phyloP scores from a whole-genome alignment of 2,888 invertebrate species.

The Macroteleia sp. region DNA sequence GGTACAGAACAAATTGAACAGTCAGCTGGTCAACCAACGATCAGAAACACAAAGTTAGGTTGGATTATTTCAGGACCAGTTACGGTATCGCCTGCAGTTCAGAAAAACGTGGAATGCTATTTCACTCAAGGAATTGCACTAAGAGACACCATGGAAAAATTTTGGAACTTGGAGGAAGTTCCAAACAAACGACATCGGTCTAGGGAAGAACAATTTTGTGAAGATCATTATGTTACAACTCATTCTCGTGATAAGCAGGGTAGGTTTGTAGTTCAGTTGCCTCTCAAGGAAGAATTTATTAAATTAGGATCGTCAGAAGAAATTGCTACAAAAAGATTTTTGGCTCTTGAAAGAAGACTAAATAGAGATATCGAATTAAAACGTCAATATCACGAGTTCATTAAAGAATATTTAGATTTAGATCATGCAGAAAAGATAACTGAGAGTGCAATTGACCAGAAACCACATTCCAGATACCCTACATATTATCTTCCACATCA shows the following conservation, averaged over 20 bases:
- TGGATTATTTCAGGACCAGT: not conserved
- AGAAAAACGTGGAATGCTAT: not conserved
- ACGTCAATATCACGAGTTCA: not conserved
- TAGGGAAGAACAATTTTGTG: constrained; percentile 36
- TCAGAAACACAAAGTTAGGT: not conserved
- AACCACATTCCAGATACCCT: too few species aligned
- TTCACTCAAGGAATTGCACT: not conserved
- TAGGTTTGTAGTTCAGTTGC: constrained; percentile 10
- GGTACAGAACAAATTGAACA: not conserved
- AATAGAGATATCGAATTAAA: not conserved
- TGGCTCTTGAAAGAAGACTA: constrained; percentile 11
- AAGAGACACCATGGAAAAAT: not conserved
- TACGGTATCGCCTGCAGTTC: not conserved
- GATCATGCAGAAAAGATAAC: constrained; percentile 43
- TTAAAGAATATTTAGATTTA: constrained; percentile 47
- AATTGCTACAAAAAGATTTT: constrained; percentile 12
- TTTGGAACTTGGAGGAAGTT: not conserved
- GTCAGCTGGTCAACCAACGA: not conserved
- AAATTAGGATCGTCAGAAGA: constrained; percentile 15
- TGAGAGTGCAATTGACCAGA: too few species aligned
- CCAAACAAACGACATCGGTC: not conserved
- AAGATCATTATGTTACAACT: too few species aligned
- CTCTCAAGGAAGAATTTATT: constrained; percentile 1
- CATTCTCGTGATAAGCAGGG: constrained; percentile 20
- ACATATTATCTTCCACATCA: too few species aligned